Evolutionary conservation across 2,888 invertebrate species (phyloP).

Genomic region (Biston stratarius): DNA sequence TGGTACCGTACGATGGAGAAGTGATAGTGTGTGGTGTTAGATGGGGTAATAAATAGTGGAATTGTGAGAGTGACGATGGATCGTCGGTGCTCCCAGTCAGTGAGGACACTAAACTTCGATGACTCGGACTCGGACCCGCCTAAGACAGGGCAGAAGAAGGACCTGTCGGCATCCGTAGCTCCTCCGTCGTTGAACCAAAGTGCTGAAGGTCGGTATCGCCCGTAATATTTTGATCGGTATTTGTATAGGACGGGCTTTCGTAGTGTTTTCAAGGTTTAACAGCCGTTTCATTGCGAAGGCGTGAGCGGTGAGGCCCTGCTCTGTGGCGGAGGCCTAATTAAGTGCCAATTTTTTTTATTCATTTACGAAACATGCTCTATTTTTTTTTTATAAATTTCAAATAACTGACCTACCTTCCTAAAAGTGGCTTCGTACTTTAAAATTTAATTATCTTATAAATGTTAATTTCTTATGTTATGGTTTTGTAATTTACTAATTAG

Average conservation of each 20-base stretch:
- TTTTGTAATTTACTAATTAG: constrained; percentile 2
- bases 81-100: constrained; percentile 89
- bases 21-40: constrained; percentile 63
- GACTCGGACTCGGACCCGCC: constrained; percentile 88
- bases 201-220: constrained; percentile 74
- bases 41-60: constrained; percentile 77
- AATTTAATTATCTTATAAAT: constrained; percentile 14
- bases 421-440: constrained; percentile 7
- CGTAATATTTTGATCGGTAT: constrained; percentile 47
- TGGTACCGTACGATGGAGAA: constrained; percentile 46
- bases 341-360: constrained; percentile 1
- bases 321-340: constrained; percentile 25
- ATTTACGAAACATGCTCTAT: constrained; percentile 15
- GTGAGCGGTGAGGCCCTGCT: constrained; percentile 57
- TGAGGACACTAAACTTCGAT: constrained; percentile 92
- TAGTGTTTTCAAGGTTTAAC: constrained; percentile 77
- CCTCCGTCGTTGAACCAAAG: constrained; percentile 78
- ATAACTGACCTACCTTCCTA: constrained; percentile 31
- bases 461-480: constrained; percentile 6
- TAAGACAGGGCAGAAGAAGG: constrained; percentile 76
- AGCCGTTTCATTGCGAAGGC: constrained; percentile 66
- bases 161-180: constrained; percentile 67
- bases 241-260: constrained; percentile 53
- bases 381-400: constrained; percentile 3
- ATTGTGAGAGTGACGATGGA: constrained; percentile 80